Base-by-base conservation (phyloP, 1,140 invertebrate genomes). In the Drosophila varians region DNA sequence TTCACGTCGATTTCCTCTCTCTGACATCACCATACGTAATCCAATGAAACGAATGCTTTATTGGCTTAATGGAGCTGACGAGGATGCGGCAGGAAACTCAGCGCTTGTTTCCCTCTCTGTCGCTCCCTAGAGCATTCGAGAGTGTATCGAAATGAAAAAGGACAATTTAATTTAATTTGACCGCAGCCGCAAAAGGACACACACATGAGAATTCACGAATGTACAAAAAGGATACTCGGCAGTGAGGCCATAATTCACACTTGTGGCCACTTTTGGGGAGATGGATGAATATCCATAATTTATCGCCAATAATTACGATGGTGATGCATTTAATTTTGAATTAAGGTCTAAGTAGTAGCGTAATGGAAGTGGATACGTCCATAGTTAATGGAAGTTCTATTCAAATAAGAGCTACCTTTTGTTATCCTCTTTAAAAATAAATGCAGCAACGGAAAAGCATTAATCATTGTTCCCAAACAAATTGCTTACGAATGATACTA, bases 21-120 rank as follows among this genome's bases (percentile, higher is more conserved):
- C 45, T 19, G 54, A 69, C 80, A 86, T 86, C 80, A 79, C 80
- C 80, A 86, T 84, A 84, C 73, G 80, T 86, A 86, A 86, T 86
- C 80, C 82, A 86, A 86, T 86, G 82, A 87, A 86, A 86, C 82
- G 80, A 87, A 87, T 86, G 80, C 82, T 86, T 86, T 86, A 86
- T 86, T 87, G 82, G 80, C 80, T 65, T 87, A 86, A 86, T 80
- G 80, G 80, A 74, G 80, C 80, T 80, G 76, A 76, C 65, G 61
- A 58, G 79, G 64, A 74, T 65, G 53, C 57, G 53, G 53, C 45
- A 60, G 34, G 51, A 31, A 47, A 38, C 18, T 57, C 8, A 4
- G 19, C 54, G n/a, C 18, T n/a, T 7, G 23, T 40, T 42, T 28
- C 23, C 7, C 34, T 25, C 38, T 19, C 18, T 45, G 14, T 68